Evolutionary conservation across 2,797 vertebrate genomes (phyloP).

Genomic region (Varecia variegata): DNA sequence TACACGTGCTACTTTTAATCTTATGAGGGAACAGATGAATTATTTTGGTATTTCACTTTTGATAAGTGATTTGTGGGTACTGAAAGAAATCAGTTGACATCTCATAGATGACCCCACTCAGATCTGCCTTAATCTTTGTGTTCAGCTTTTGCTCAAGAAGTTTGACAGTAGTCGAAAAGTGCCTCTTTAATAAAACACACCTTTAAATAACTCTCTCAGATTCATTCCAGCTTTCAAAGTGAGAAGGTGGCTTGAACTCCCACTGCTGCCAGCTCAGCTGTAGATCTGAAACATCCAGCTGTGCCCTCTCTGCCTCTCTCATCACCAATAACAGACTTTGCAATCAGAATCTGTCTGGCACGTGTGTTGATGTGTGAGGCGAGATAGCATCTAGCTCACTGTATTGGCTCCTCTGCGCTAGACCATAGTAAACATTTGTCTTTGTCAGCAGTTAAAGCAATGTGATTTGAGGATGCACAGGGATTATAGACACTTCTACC

Average conservation of each 20-base stretch:
- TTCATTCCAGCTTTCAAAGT: slow-evolving; percentile 57
- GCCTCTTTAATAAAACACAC: slow-evolving; percentile 62
- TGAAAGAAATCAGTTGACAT: neutral
- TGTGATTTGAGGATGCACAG: neutral
- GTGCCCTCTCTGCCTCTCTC: slow-evolving; percentile 6
- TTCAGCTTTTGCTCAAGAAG: neutral
- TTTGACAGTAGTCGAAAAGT: slow-evolving; percentile 11
- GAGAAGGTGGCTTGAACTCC: slow-evolving; percentile 65
- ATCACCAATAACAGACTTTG: slow-evolving; percentile 39
- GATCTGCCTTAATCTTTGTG: neutral
- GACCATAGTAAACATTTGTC: slow-evolving; percentile 53
- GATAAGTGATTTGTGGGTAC: neutral
- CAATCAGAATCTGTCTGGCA: slow-evolving; percentile 52
- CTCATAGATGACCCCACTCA: neutral
- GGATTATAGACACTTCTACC: neutral
- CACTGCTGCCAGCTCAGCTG: slow-evolving; percentile 66
- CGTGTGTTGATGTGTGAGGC: slow-evolving; percentile 59
- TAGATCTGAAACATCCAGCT: slow-evolving; percentile 65
- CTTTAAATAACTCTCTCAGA: slow-evolving; percentile 66
- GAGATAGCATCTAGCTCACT: slow-evolving; percentile 33
- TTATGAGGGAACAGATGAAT: neutral
- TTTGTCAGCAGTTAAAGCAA: slow-evolving; percentile 43
- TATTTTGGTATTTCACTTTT: neutral
- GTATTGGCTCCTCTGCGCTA: slow-evolving; percentile 17
- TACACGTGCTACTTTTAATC: neutral